A percentile compares a stretch with the other conserved stretches of the same genome.
phyloP scores from a whole-genome alignment of 1,140 invertebrate species.

The Neotoxoptera formosana region DNA sequence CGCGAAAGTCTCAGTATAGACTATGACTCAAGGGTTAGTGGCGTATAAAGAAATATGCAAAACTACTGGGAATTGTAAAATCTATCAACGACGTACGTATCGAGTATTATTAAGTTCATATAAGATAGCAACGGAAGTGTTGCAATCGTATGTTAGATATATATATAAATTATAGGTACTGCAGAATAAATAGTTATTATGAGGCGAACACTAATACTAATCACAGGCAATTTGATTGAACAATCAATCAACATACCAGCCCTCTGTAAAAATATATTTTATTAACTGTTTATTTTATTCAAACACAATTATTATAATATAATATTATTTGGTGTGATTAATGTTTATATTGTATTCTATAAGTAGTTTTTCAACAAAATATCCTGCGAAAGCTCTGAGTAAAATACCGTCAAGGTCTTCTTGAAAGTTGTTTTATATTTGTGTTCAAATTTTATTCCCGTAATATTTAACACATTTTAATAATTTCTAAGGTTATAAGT shows the following conservation, averaged over 20 bases:
- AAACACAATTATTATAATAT: neutral
- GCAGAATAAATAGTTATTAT: neutral
- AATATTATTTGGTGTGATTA: neutral
- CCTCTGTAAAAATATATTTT: neutral
- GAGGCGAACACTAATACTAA: neutral
- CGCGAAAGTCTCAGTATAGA: neutral
- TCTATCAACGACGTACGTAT: neutral
- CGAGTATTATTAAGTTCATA: neutral
- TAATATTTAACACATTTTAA: neutral
- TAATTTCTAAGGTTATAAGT: neutral
- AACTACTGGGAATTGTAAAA: neutral
- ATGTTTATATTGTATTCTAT: neutral
- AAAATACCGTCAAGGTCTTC: neutral
- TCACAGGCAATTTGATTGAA: neutral
- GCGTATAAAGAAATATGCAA: neutral
- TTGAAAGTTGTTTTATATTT: neutral
- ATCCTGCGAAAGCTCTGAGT: neutral
- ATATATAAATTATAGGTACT: too few relatives aligned
- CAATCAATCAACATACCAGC: neutral
- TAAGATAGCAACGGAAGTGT: neutral
- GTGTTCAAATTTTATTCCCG: neutral
- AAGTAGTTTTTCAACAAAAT: neutral
- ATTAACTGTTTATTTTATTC: neutral
- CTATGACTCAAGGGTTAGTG: neutral
- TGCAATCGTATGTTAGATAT: neutral